Base-by-base conservation (phyloP, 2,888 invertebrate species). In the Rhabditoides inermis region DNA sequence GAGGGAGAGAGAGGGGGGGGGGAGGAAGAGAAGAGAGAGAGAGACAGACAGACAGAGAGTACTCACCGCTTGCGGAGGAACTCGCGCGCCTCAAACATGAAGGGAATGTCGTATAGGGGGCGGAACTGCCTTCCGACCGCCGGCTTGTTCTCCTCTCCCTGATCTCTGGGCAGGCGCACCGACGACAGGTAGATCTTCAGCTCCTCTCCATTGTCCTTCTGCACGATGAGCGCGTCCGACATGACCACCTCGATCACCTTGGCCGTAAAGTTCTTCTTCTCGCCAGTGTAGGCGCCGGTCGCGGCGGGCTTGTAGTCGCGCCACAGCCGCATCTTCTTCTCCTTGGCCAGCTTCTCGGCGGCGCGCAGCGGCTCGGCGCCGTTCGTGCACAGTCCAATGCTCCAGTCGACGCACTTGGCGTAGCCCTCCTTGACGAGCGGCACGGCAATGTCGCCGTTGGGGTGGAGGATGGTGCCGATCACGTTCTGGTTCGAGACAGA, bases 1-100 rank as follows among this genome's bases (percentile, higher is more conserved):
- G n/a, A n/a, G n/a, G n/a, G n/a, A n/a, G n/a, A n/a, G n/a, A n/a
- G n/a, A n/a, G n/a, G n/a, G n/a, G n/a, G n/a, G n/a, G n/a, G n/a
- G n/a, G n/a, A n/a, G n/a, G n/a, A 25, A 35, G 12, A 25, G 23
- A 36, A 32, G 10, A 35, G n/a, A 10, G 12, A 25, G 12, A 44
- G 22, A 15, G 7, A 10, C 6, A 15, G 6, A 7, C 10, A 6
- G 6, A 25, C 15, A 10, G 10, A 30, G 1, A 18, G 12, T 12
- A 35, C 45, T 32, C 28, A 59, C 59, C 49, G 90, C 77, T 92
- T 94, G 40, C 98, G 84, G 35, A 99, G 82, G 77, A 88, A 95
- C 80, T 99, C 98, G 49, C 98, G 84, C 0, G 94, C 92, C 78
- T 99, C 98, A 77, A 87, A 94, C 90, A 98, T 89, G 84, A 88